Evolutionary conservation across 2,888 invertebrate genomes (phyloP), one percentile per base, ranked within the genome.

Genomic region (Dryococelus australis): DNA sequence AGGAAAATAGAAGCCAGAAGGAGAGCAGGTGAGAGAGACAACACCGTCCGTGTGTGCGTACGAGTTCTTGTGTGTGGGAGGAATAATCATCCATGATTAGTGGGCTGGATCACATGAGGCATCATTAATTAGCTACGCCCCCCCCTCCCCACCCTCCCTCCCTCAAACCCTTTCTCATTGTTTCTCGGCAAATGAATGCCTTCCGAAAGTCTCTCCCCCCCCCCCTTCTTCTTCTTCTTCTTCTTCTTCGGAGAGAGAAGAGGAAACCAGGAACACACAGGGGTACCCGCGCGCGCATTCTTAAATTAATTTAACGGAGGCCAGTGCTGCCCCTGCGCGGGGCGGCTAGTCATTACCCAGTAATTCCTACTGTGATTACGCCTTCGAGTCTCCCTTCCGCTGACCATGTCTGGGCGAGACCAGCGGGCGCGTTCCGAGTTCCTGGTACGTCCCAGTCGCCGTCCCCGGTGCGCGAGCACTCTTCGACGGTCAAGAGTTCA

Each of bases 1-100:
- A 83, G 81, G 47, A 28, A 86, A 87, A 35, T 35, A 35, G 35
- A 84, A 35, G 53, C 85, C 35, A 35, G 87, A 53, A 84, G 78
- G 84, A 27, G 87, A 65, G 16, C 47, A 47, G 47, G 47, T 47
- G 47, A 47, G 47, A 47, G 12, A 16, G 47, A 10, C 47, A 16
- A 10, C 47, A 16, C 47, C 47, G 47, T 65, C 1, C 24, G 65
- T 24, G 65, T 65, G 65, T 16, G n/a, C 16, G n/a, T 65, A 16
- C 24, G 65, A 1, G 65, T 8, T 8, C n/a, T 20, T n/a, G 65
- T 65, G 65, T n/a, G 65, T 65, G 65, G 65, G 65, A 65, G 65
- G 65, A 20, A 65, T 65, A 65, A 65, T 65, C 65, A 65, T 20
- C 65, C 65, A 20, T 65, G 65, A 65, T 65, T 65, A n/a, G 65